These are phyloP conservation scores for Callionymus lyra DNA, from an alignment of 2,113 vertebrate genomes.

Conservation along the genomic window DNA sequence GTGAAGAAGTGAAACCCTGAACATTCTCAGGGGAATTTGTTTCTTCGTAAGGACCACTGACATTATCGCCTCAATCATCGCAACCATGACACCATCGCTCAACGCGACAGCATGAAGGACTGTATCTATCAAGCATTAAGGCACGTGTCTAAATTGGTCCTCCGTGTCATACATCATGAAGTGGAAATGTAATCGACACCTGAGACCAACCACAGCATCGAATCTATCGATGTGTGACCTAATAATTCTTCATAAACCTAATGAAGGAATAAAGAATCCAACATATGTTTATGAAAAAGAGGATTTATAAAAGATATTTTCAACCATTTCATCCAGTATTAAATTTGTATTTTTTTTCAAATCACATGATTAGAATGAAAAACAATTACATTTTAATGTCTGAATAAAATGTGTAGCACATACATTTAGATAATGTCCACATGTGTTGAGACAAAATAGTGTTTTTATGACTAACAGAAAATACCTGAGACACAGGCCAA, in stretches of 20 bases:
- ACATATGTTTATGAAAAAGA: background rate
- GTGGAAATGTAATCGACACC: conserved; percentile 19
- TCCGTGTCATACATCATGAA: conserved; percentile 18
- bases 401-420: too few species aligned
- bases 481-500: too few species aligned
- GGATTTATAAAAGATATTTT: too few species aligned
- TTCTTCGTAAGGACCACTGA: conserved; percentile 18
- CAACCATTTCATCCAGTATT: too few species aligned
- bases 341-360: too few species aligned
- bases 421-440: too few species aligned
- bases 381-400: too few species aligned
- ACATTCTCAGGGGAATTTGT: conserved; percentile 6
- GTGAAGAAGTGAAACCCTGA: conserved; percentile 15
- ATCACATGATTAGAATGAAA: too few species aligned
- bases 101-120: conserved; percentile 33
- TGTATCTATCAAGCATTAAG: conserved; percentile 15
- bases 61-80: too few species aligned
- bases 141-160: conserved; percentile 1
- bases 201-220: background rate
- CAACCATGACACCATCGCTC: conserved; percentile 24
- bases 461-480: too few species aligned
- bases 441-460: too few species aligned
- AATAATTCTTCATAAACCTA: conserved; percentile 1
- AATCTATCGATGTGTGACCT: background rate
- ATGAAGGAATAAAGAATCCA: background rate